These are phyloP conservation scores for Sturnira hondurensis DNA, from an alignment of 2,113 vertebrate genomes.

Conservation along the genomic window DNA sequence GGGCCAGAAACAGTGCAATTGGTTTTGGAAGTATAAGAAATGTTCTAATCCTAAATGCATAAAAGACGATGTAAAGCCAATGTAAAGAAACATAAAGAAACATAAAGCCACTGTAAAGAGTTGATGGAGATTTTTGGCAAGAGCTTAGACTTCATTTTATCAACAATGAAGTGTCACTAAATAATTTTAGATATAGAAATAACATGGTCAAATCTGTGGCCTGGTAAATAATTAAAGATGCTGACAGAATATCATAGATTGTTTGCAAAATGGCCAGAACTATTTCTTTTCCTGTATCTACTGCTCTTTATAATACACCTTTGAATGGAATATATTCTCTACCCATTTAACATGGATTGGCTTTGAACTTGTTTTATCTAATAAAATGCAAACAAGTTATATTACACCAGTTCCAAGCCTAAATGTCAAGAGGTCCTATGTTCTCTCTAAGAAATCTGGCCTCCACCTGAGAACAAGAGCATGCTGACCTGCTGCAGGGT, in stretches of 20 bases:
- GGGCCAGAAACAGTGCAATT: neutral
- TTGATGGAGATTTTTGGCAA: neutral
- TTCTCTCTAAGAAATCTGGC: neutral
- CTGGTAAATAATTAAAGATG: neutral
- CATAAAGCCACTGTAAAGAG: neutral
- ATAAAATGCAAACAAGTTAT: neutral
- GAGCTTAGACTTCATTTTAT: neutral
- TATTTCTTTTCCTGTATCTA: neutral
- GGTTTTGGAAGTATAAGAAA: neutral
- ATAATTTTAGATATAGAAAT: neutral
- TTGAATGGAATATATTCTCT: neutral
- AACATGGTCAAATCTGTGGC: neutral
- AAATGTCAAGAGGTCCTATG: neutral
- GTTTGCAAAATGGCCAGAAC: neutral
- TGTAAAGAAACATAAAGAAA: neutral
- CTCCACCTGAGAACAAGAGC: neutral
- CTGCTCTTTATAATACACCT: neutral
- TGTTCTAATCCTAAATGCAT: neutral
- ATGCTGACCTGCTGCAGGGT: neutral
- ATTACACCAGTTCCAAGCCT: neutral
- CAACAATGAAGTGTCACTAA: neutral
- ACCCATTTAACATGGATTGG: neutral
- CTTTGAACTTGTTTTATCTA: neutral
- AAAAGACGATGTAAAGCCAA: neutral
- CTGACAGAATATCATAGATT: neutral